Conservation (phyloP, 2,888 invertebrate genomes). For the Cabera pusaria region DNA sequence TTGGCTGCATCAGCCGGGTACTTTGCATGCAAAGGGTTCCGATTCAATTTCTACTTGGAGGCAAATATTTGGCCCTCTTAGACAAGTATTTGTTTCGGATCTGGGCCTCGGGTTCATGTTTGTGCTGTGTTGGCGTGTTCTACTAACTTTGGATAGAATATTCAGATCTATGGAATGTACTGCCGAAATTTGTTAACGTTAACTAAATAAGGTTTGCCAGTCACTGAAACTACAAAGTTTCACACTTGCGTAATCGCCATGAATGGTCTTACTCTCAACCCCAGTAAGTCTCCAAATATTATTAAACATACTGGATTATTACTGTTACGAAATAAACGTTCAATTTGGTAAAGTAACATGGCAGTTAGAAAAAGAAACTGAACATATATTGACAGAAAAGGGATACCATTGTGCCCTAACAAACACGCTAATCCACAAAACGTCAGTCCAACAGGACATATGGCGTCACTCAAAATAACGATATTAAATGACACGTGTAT, state of each 20-base stretch:
- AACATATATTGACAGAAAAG: too few species aligned
- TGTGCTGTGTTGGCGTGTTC: conserved; percentile 24
- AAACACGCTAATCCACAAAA: too few species aligned
- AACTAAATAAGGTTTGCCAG: conserved; percentile 4
- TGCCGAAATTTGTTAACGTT: conserved; percentile 22
- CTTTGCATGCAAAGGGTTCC: conserved; percentile 28
- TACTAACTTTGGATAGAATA: conserved; percentile 25
- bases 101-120: conserved; percentile 24
- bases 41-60: conserved; percentile 20
- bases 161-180: conserved; percentile 26
- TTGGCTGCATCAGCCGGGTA: conserved; percentile 21
- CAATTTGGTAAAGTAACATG: too few species aligned
- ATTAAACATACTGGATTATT: too few species aligned
- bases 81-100: conserved; percentile 33
- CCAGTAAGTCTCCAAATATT: too few species aligned
- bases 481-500: conserved; percentile 37
- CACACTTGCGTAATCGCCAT: too few species aligned
- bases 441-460: conserved; percentile 6
- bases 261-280: too few species aligned
- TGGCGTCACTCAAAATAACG: conserved; percentile 25
- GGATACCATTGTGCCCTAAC: too few species aligned
- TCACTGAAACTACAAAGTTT: too few species aligned
- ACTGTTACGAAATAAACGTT: too few species aligned
- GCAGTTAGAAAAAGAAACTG: too few species aligned
- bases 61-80: conserved; percentile 29